These are phyloP conservation scores for Tigriopus japonicus DNA, from an alignment of 1,140 invertebrate genomes.

Conservation along the genomic window DNA sequence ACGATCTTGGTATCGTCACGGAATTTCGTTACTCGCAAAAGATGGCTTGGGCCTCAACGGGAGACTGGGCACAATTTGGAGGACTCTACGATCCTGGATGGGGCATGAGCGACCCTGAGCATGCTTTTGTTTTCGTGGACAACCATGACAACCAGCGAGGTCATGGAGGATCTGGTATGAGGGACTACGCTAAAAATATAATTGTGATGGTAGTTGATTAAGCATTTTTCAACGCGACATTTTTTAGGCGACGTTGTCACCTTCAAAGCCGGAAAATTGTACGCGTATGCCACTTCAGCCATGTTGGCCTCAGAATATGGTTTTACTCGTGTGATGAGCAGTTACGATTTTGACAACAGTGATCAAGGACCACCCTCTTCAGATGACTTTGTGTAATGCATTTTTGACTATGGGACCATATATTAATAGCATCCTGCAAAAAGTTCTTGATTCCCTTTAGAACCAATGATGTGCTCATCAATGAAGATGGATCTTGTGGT, in stretches of 20 bases:
- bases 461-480: slow-evolving; percentile 23
- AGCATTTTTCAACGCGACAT: no score
- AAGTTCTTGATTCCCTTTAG: slow-evolving; percentile 19
- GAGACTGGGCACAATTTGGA: slow-evolving; percentile 16
- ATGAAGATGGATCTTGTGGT: slow-evolving; percentile 25
- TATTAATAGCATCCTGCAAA: no score
- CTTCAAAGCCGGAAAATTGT: slow-evolving; percentile 17
- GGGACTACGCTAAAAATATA: no score
- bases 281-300: slow-evolving; percentile 32
- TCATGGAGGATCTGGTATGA: slow-evolving; percentile 29
- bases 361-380: slow-evolving; percentile 17
- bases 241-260: slow-evolving; percentile 6
- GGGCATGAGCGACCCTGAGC: slow-evolving; percentile 9
- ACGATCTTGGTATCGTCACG: slow-evolving; percentile 26
- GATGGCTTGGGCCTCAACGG: slow-evolving; percentile 15
- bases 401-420: no score
- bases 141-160: slow-evolving; percentile 50
- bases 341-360: slow-evolving; percentile 25
- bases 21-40: slow-evolving; percentile 31
- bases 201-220: no score
- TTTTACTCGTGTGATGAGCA: slow-evolving; percentile 35
- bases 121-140: slow-evolving; percentile 30
- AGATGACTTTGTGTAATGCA: not conserved
- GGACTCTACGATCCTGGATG: not conserved
- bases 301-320: slow-evolving; percentile 38